Evolutionary conservation across 2,888 invertebrate species (phyloP).

Genomic region (Morpho helenor): DNA sequence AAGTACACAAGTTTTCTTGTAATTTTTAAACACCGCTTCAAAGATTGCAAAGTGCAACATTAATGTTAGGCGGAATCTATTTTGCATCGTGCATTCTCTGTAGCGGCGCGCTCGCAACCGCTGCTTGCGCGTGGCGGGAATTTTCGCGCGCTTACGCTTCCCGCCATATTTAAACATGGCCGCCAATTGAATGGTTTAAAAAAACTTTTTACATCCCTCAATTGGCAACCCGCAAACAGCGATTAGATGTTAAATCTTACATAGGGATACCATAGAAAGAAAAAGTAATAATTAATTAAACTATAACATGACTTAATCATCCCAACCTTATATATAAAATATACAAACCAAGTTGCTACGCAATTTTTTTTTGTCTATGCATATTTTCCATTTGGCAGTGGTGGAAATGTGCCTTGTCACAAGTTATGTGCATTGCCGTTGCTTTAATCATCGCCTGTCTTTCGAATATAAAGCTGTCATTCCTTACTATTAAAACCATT

Average conservation of each 20-base stretch:
- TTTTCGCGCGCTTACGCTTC: slow-evolving; percentile 12
- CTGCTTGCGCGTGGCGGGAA: slow-evolving; percentile 29
- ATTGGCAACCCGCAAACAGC: slow-evolving; percentile 36
- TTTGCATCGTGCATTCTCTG: slow-evolving; percentile 69
- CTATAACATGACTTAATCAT: slow-evolving; percentile 74
- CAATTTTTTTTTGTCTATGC: slow-evolving; percentile 52
- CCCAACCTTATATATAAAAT: slow-evolving; percentile 71
- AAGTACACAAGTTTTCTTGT: slow-evolving; percentile 63
- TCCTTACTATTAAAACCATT: slow-evolving; percentile 64
- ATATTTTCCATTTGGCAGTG: slow-evolving; percentile 72
- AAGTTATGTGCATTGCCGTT: slow-evolving; percentile 54
- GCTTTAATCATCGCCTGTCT: slow-evolving; percentile 54
- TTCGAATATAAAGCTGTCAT: slow-evolving; percentile 73
- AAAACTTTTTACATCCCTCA: slow-evolving; percentile 12
- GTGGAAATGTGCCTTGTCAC: slow-evolving; percentile 79
- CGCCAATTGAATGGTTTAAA: slow-evolving; percentile 29
- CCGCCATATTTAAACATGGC: slow-evolving; percentile 17
- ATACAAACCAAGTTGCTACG: slow-evolving; percentile 64
- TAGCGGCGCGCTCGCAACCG: slow-evolving; percentile 51
- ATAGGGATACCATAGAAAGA: slow-evolving; percentile 70
- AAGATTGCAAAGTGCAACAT: slow-evolving; percentile 70
- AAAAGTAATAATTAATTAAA: slow-evolving; percentile 69
- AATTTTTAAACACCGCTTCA: slow-evolving; percentile 60
- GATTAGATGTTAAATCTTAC: slow-evolving; percentile 56
- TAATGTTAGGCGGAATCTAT: slow-evolving; percentile 77